Percentiles rank a stretch among this genome's conserved stretches.
phyloP scores from a whole-genome alignment of 1,140 invertebrate genomes.

The Wasmannia auropunctata region DNA sequence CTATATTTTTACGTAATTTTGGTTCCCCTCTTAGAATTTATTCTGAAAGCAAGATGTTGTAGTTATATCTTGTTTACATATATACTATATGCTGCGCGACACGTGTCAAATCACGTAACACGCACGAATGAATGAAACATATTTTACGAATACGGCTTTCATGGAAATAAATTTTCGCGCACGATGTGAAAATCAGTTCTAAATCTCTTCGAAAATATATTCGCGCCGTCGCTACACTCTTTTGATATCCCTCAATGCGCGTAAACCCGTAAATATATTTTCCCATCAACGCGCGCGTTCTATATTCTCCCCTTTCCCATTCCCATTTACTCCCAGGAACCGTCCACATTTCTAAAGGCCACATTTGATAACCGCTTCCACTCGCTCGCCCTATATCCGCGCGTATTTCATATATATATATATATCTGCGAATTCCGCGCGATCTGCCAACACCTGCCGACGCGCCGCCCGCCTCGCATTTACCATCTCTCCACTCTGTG shows the following conservation, averaged over 20 bases:
- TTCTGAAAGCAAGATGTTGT: not conserved
- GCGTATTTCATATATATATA: constrained; percentile 18
- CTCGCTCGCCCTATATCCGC: constrained; percentile 11
- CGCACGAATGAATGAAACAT: not conserved
- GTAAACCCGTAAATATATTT: constrained; percentile 49
- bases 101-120: no score
- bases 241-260: not conserved
- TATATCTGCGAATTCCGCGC: constrained; percentile 12
- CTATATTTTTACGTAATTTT: not conserved
- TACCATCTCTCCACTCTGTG: constrained; percentile 17
- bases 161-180: not conserved
- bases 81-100: no score
- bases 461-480: not conserved
- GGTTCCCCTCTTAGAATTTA: not conserved
- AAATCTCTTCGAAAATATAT: constrained; percentile 11
- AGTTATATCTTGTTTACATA: no score
- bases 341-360: constrained; percentile 24
- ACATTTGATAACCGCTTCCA: constrained; percentile 20
- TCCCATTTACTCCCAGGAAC: not conserved
- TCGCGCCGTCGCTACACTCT: not conserved
- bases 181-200: not conserved
- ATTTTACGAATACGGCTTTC: not conserved
- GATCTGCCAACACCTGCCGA: constrained; percentile 36
- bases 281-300: not conserved
- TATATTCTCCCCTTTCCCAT: not conserved